These are phyloP conservation scores for Platorchestia sp. DNA, from an alignment of 1,140 invertebrate species.

Conservation along the genomic window DNA sequence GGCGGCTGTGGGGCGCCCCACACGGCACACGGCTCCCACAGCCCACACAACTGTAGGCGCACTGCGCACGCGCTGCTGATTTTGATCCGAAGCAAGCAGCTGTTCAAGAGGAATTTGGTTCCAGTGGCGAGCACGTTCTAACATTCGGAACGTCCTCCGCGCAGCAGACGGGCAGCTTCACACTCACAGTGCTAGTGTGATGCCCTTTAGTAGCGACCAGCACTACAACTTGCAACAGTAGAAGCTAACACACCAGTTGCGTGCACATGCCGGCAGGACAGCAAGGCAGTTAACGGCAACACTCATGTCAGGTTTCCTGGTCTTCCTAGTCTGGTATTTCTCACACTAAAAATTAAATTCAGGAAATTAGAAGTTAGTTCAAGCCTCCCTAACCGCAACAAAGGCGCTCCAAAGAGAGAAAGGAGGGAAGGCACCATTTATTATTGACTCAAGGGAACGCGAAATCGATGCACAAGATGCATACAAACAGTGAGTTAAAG, in stretches of 20 bases:
- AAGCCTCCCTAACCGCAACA: neutral
- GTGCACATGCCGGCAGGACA: no score
- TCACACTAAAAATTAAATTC: neutral
- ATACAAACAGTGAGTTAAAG: no score
- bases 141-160: no score
- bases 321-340: neutral
- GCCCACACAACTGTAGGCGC: neutral
- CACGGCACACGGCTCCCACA: neutral
- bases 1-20: neutral
- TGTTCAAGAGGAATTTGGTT: neutral
- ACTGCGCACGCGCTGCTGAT: neutral
- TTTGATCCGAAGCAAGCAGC: neutral
- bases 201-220: neutral
- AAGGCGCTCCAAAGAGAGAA: neutral
- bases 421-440: no score
- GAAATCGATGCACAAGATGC: no score
- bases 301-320: neutral
- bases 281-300: neutral
- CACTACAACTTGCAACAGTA: neutral
- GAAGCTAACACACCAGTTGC: neutral
- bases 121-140: neutral
- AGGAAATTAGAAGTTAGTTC: neutral
- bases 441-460: neutral
- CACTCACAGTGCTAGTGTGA: neutral
- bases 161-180: no score